Percentiles rank a stretch among this genome's conserved stretches.
Evolutionary conservation across 1,140 invertebrate species (phyloP).

Genomic region (Drosophila bocki): DNA sequence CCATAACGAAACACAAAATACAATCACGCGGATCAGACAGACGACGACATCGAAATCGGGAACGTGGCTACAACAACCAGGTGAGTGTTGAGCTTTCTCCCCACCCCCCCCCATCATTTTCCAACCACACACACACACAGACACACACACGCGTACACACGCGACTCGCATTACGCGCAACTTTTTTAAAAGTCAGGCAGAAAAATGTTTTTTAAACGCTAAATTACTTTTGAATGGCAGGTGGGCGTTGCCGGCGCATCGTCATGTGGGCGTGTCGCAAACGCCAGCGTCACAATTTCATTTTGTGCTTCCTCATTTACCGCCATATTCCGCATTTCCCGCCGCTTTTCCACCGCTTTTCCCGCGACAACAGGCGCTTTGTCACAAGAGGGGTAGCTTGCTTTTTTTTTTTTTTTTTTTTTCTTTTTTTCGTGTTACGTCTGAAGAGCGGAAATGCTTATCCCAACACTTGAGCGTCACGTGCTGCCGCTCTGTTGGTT

Average conservation of each 20-base stretch:
- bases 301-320: constrained; percentile 72
- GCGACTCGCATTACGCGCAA: constrained; percentile 71
- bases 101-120: constrained; percentile 15
- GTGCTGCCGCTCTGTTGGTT: constrained; percentile 48
- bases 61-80: constrained; percentile 69
- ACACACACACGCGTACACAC: constrained; percentile 12
- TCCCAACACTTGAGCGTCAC: constrained; percentile 80
- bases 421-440: constrained; percentile 67
- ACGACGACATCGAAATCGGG: constrained; percentile 74
- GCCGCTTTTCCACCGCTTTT: constrained; percentile 18
- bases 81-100: constrained; percentile 61
- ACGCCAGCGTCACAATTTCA: constrained; percentile 74
- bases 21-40: constrained; percentile 73
- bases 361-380: constrained; percentile 22
- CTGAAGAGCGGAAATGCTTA: constrained; percentile 82
- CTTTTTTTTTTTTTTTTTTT: too few species aligned
- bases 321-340: constrained; percentile 2
- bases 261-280: constrained; percentile 54
- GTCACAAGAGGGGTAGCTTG: constrained; percentile 36
- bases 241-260: constrained; percentile 35
- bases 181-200: constrained; percentile 79
- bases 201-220: constrained; percentile 83
- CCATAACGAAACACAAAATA: constrained; percentile 65
- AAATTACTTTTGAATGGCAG: constrained; percentile 83
- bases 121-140: constrained; percentile 9